A percentile compares a stretch with the other conserved stretches of the same genome.
phyloP scores from a whole-genome alignment of 2,888 invertebrate species.

The Rotaria macrura region DNA sequence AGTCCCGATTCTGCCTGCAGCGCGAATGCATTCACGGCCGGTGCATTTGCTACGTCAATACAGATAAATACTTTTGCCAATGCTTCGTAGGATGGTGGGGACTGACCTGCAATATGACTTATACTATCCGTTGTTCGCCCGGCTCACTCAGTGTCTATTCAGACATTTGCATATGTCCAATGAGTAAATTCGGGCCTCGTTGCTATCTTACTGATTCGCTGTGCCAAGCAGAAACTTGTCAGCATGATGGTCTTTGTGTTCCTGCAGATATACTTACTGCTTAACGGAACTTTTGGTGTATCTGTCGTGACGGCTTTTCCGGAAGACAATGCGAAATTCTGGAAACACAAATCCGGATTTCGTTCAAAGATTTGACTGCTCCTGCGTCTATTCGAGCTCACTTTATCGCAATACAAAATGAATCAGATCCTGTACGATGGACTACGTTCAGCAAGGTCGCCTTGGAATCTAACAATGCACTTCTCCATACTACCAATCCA shows the following conservation, averaged over 20 bases:
- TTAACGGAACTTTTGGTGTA: background rate
- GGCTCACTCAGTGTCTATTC: background rate
- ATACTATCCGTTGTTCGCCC: background rate
- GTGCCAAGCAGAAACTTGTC: background rate
- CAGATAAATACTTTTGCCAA: background rate
- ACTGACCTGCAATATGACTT: background rate
- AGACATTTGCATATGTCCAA: background rate
- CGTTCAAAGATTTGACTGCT: background rate
- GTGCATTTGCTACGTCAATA: background rate
- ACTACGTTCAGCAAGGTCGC: background rate
- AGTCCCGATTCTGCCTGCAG: background rate
- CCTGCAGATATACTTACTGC: no score
- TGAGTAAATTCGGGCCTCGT: background rate
- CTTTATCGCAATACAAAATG: background rate
- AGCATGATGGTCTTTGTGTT: background rate
- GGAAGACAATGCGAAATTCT: background rate
- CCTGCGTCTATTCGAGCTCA: background rate
- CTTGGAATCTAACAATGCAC: background rate
- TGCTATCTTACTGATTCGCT: background rate
- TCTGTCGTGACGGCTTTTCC: background rate
- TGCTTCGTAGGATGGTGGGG: background rate
- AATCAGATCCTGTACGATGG: background rate
- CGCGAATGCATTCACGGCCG: background rate
- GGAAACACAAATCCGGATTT: background rate
- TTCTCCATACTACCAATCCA: background rate